These are phyloP conservation scores for Stigmatopora argus DNA, from an alignment of 2,113 vertebrate genomes.

Conservation along the genomic window DNA sequence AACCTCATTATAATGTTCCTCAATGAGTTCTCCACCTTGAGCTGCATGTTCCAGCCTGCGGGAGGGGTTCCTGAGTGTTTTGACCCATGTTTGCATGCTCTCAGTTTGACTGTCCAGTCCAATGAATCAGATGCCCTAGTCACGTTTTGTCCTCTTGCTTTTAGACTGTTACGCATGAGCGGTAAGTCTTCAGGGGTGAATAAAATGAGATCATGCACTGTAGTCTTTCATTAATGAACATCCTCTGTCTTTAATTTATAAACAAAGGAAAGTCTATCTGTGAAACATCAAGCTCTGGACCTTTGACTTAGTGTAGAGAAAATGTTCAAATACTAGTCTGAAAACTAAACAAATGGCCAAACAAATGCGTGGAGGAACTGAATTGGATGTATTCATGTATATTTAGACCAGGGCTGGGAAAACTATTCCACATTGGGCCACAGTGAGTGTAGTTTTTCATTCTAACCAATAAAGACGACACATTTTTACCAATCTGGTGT, in stretches of 20 bases:
- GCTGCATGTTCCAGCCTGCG: slow-evolving; percentile 45
- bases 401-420: background rate
- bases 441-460: too few species aligned
- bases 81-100: slow-evolving; percentile 43
- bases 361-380: background rate
- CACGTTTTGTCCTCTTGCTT: slow-evolving; percentile 15
- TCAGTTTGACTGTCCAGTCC: slow-evolving; percentile 36
- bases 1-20: slow-evolving; percentile 58
- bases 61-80: slow-evolving; percentile 45
- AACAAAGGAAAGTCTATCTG: background rate
- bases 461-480: too few species aligned
- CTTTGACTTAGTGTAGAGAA: background rate
- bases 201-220: slow-evolving; percentile 8
- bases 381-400: background rate
- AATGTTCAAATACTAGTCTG: too few species aligned
- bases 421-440: too few species aligned
- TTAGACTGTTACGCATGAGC: slow-evolving; percentile 19
- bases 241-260: background rate
- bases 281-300: background rate
- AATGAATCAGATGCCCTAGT: slow-evolving; percentile 33
- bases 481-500: too few species aligned
- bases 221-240: slow-evolving; percentile 15
- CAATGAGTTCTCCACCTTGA: slow-evolving; percentile 54
- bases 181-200: background rate
- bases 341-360: background rate